phyloP scores from a whole-genome alignment of 2,797 vertebrate genomes.

The Acanthopagrus latus region DNA sequence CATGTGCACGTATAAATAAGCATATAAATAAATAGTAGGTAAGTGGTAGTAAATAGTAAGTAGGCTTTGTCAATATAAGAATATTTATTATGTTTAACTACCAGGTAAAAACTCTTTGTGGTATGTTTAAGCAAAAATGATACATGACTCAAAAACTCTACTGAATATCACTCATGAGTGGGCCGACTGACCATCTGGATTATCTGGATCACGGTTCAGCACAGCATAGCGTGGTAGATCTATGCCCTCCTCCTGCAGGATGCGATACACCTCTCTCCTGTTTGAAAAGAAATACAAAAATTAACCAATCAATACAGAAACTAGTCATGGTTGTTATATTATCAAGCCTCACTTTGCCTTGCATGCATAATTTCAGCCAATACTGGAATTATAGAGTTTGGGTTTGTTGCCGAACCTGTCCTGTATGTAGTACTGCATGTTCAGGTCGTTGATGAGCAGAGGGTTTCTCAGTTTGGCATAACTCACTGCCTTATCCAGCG shows the following conservation, averaged over 20 bases:
- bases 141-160: neutral
- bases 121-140: neutral
- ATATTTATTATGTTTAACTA: too few relatives aligned
- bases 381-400: fast-evolving
- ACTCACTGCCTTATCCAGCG: constrained; percentile 97
- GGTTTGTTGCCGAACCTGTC: constrained; percentile 88
- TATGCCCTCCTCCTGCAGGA: constrained; percentile 97
- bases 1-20: too few relatives aligned
- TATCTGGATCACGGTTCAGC: constrained; percentile 96
- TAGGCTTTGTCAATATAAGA: too few relatives aligned
- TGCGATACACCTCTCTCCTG: constrained; percentile 98
- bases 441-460: constrained; percentile 96
- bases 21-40: too few relatives aligned
- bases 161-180: neutral
- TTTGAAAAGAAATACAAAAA: neutral
- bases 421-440: constrained; percentile 99
- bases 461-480: constrained; percentile 96
- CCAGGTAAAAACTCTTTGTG: too few relatives aligned
- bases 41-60: too few relatives aligned
- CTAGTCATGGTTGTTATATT: neutral
- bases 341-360: neutral
- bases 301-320: neutral
- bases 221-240: constrained; percentile 97
- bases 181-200: constrained; percentile 90
- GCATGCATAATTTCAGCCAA: neutral